phyloP scores from a whole-genome alignment of 2,888 invertebrate genomes.

The Coenonympha arcania region DNA sequence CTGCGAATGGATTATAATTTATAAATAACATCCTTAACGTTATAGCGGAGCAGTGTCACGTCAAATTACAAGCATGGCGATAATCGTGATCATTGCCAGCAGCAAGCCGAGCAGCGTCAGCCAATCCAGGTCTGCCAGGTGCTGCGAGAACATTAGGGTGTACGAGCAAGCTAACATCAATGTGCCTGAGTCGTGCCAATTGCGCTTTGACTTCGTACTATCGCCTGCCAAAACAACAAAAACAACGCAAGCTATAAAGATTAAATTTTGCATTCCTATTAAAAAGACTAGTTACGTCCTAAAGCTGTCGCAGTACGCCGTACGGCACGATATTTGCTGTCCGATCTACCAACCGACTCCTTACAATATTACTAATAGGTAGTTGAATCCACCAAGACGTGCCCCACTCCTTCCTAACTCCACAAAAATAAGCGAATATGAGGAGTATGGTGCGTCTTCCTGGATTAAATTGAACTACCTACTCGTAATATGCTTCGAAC shows the following conservation, averaged over 20 bases:
- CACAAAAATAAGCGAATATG: too few relatives aligned
- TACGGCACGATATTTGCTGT: too few relatives aligned
- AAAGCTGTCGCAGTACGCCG: too few relatives aligned
- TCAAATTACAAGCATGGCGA: constrained; percentile 78
- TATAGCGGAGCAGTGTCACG: constrained; percentile 11
- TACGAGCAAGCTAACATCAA: constrained; percentile 84
- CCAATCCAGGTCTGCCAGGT: constrained; percentile 81
- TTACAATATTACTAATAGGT: too few relatives aligned
- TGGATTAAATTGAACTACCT: too few relatives aligned
- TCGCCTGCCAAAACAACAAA: constrained; percentile 62
- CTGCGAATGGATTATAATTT: too few relatives aligned
- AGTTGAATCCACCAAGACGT: too few relatives aligned
- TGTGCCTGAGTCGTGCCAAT: constrained; percentile 78
- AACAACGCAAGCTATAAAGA: constrained; percentile 34
- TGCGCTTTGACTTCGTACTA: constrained; percentile 63
- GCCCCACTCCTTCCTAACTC: too few relatives aligned
- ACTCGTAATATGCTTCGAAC: too few relatives aligned
- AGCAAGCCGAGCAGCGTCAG: constrained; percentile 82
- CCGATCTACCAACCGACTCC: too few relatives aligned
- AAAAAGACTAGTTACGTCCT: too few relatives aligned
- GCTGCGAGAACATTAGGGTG: constrained; percentile 80
- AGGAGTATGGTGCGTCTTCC: too few relatives aligned
- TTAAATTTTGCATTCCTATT: constrained; percentile 24
- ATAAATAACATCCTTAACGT: neutral
- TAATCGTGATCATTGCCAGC: constrained; percentile 81